Evolutionary conservation across 1,140 invertebrate species (phyloP).

Genomic region (Bemisia tabaci): DNA sequence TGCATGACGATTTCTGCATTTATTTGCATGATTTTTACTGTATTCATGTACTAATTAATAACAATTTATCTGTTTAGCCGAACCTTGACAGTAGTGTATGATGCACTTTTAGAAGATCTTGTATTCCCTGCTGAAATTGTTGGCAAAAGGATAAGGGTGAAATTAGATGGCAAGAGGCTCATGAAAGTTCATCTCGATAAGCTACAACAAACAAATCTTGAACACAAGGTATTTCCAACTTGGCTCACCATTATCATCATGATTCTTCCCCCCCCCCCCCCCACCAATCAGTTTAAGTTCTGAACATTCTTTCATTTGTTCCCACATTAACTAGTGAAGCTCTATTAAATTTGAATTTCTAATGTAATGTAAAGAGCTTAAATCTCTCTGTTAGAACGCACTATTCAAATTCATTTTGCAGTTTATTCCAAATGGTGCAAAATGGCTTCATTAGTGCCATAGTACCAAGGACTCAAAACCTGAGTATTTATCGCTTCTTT

Average conservation of each 20-base stretch:
- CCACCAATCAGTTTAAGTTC: neutral
- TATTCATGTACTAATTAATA: no score
- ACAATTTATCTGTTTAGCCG: constrained; percentile 52
- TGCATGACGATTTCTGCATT: no score
- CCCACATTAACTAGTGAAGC: no score
- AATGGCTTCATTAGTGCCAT: neutral
- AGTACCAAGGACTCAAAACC: neutral
- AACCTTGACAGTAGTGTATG: constrained; percentile 94
- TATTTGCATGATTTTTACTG: no score
- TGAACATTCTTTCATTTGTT: no score
- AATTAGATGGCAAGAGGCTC: constrained; percentile 86
- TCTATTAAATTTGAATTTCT: no score
- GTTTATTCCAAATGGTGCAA: neutral
- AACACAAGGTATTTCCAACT: constrained; percentile 75
- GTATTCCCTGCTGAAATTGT: constrained; percentile 99
- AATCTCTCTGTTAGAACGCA: neutral
- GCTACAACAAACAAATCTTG: constrained; percentile 96
- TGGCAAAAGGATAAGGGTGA: constrained; percentile 91
- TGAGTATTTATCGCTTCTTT: neutral
- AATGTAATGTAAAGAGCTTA: no score
- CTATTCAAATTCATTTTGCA: neutral
- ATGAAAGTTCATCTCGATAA: constrained; percentile 99
- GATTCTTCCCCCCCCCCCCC: neutral
- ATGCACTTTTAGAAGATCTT: constrained; percentile 91
- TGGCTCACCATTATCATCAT: neutral